These are phyloP conservation scores for Axea sp. DNA, from an alignment of 2,888 invertebrate genomes.

Conservation along the genomic window DNA sequence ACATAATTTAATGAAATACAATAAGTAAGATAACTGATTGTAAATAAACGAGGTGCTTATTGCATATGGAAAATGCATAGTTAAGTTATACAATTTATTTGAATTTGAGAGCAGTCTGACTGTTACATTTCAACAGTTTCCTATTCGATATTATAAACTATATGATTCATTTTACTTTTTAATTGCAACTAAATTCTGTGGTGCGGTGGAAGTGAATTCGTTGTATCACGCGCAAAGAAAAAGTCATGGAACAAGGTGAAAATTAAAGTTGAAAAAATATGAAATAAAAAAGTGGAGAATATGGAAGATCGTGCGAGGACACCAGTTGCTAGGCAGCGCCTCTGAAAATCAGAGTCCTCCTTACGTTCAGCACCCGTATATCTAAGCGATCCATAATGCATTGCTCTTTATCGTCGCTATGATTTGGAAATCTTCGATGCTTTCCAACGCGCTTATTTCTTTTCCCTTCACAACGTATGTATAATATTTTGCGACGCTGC, in stretches of 20 bases:
- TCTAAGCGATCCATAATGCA: constrained; percentile 69
- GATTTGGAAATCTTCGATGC: constrained; percentile 52
- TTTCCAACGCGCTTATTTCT: constrained; percentile 42
- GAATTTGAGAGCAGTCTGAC: too few species aligned
- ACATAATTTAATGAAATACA: too few species aligned
- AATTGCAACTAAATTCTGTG: too few species aligned
- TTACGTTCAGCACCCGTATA: constrained; percentile 67
- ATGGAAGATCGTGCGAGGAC: constrained; percentile 68
- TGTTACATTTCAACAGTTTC: too few species aligned
- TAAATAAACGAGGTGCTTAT: too few species aligned
- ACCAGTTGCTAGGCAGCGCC: constrained; percentile 78
- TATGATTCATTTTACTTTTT: too few species aligned
- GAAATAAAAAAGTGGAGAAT: constrained; percentile 28
- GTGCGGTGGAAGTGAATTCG: too few species aligned
- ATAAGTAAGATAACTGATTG: too few species aligned
- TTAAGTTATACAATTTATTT: too few species aligned
- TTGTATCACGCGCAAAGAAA: too few species aligned
- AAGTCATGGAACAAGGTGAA: constrained; percentile 12
- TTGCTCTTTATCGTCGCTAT: constrained; percentile 67
- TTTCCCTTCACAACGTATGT: constrained; percentile 1
- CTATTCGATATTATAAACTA: too few species aligned
- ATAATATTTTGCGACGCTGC: constrained; percentile 16
- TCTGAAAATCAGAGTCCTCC: constrained; percentile 72
- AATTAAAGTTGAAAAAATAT: constrained; percentile 31
- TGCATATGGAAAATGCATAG: too few species aligned